Evolutionary conservation across 2,888 invertebrate genomes (phyloP), one percentile per base, ranked within the genome.

Genomic region (Clivina fossor): DNA sequence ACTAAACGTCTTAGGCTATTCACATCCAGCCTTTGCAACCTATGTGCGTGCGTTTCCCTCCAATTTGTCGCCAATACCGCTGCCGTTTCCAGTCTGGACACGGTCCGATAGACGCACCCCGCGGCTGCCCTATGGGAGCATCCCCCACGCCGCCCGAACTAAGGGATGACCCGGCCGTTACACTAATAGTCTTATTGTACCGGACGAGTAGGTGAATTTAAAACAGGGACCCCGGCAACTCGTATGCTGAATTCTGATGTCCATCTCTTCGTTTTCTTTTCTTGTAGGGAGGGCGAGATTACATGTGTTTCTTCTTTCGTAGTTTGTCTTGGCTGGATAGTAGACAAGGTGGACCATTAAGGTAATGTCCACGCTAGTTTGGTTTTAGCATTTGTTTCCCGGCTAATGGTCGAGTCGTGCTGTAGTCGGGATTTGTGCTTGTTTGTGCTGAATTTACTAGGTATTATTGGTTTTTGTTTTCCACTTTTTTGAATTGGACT

Each of bases 121-220:
- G 55, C 55, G n/a, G n/a, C n/a, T n/a, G n/a, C n/a, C n/a, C n/a
- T n/a, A n/a, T n/a, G n/a, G n/a, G n/a, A n/a, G n/a, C n/a, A n/a
- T n/a, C n/a, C n/a, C n/a, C n/a, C n/a, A n/a, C n/a, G n/a, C n/a
- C n/a, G n/a, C n/a, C n/a, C n/a, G n/a, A n/a, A n/a, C 55, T 55
- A 55, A 46, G 55, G 55, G 55, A 55, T 47, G 55, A 47, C 66
- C 66, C 67, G 69, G 69, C 73, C 71, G 73, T 74, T 73, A 74
- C 69, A 68, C 73, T 74, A 74, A 74, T 74, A 72, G 74, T 65
- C 71, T 67, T 70, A 71, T 71, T 71, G 72, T 71, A 66, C n/a
- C n/a, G 70, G 69, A 68, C 69, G 67, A 59, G 49, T 61, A 65
- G 64, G 61, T 65, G 68, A 71, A 65, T 72, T 71, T 72, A 71